Base-by-base conservation (phyloP, 2,888 invertebrate species). In the Ferdinandea cuprea region DNA sequence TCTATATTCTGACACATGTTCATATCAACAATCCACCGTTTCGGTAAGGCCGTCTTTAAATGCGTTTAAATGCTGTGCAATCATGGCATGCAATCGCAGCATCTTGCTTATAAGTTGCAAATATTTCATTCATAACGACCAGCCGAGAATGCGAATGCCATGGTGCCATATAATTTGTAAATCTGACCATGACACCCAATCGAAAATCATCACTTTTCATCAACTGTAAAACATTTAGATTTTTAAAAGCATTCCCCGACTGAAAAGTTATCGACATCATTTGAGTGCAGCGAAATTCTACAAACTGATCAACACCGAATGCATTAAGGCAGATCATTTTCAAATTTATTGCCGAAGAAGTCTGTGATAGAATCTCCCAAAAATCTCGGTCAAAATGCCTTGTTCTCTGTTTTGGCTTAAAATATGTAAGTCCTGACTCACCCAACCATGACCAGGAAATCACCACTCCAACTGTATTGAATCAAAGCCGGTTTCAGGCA, bases 391-490 rank as follows among this genome's bases (percentile, higher is more conserved):
- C 73, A 48, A 40, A 54, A 58, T 71, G 50, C 50, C 50, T 40
- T 37, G 30, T 37, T 13, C 30, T 19, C 7, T 48, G 15, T 46
- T 42, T 56, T 15, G 9, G 9, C 19, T 52, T 1, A 35, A n/a
- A 61, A 68, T 76, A 61, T 44, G 59, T 68, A 54, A 66, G n/a
- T 68, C 32, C 54, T 76, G 76, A 76, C 50, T 76, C 76, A 76
- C n/a, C 25, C 15, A 21, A 7, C n/a, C 37, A 35, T 9, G 52
- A 68, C 52, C 54, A 58, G 76, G 76, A 68, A 76, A 15, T 25
- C n/a, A n/a, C n/a, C 58, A 48, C 30, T 11, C 30, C 17, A 69
- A 8, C 25, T 3, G 19, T 19, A 46, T n/a, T 13, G 32, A 40
- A 21, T 28, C 9, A 25, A 37, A 68, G 59, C 59, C 68, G 59